Conservation (phyloP, 2,113 vertebrate species). For the Galemys pyrenaicus region DNA sequence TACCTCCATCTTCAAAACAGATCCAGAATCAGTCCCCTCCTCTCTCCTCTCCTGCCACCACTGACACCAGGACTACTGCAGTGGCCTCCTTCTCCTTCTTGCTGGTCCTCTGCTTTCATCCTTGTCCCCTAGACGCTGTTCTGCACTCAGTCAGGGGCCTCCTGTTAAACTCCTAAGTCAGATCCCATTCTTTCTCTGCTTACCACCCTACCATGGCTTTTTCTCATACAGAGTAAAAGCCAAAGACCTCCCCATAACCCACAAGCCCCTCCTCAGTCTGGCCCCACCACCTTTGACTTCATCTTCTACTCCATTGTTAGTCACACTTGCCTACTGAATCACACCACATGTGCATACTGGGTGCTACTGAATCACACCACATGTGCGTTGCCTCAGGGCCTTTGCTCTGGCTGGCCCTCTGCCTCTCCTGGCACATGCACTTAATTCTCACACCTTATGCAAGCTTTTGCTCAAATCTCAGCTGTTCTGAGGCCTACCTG, state of each 20-base stretch:
- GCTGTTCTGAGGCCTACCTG: not conserved
- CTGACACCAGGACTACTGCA: not conserved
- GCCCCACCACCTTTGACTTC: not conserved
- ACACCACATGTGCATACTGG: not conserved
- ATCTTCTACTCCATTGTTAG: not conserved
- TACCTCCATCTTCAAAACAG: not conserved
- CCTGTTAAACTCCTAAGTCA: not conserved
- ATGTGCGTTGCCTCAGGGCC: not conserved
- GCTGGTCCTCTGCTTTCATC: not conserved
- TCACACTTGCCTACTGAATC: not conserved
- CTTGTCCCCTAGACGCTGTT: not conserved
- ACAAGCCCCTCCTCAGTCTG: not conserved
- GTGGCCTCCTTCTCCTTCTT: not conserved
- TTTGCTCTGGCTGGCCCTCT: not conserved
- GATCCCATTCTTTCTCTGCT: constrained; percentile 1
- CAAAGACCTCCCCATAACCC: not conserved
- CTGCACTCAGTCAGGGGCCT: not conserved
- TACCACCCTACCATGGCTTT: not conserved
- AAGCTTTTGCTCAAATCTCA: not conserved
- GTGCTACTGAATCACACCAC: not conserved
- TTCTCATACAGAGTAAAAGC: not conserved
- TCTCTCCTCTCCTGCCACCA: not conserved
- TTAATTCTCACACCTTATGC: not conserved
- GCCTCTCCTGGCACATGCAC: not conserved
- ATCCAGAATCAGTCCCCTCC: not conserved